phyloP scores from a whole-genome alignment of 2,797 vertebrate genomes.

The Lacerta bilineata region DNA sequence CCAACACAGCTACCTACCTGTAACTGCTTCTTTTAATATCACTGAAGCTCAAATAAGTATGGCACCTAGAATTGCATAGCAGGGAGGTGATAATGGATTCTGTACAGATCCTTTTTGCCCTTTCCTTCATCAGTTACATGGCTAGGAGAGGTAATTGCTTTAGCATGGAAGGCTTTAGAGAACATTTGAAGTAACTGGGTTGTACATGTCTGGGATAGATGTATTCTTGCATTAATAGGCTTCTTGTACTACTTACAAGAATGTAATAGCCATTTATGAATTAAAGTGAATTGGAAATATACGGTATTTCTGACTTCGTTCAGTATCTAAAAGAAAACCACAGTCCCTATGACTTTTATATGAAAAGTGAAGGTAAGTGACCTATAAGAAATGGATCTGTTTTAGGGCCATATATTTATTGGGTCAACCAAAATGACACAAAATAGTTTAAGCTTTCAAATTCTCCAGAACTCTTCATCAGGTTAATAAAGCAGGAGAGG shows the following conservation, averaged over 20 bases:
- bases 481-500: no score
- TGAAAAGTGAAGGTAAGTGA: no score
- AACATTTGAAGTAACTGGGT: conserved; percentile 60
- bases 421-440: no score
- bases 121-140: conserved; percentile 70
- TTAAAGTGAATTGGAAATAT: conserved; percentile 53
- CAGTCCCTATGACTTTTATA: not conserved
- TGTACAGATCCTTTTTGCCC: conserved; percentile 68
- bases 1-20: no score
- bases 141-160: conserved; percentile 73
- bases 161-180: conserved; percentile 72
- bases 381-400: no score
- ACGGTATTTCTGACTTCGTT: conserved; percentile 37
- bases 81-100: conserved; percentile 75
- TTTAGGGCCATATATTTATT: no score
- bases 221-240: conserved; percentile 65
- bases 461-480: no score
- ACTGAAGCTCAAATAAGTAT: conserved; percentile 75
- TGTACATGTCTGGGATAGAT: conserved; percentile 50
- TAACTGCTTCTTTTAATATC: conserved; percentile 60
- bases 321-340: conserved; percentile 45
- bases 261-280: conserved; percentile 52
- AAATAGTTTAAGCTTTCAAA: no score
- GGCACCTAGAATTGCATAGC: conserved; percentile 73
- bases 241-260: conserved; percentile 65